Percentiles rank a stretch among this genome's conserved stretches.
These are phyloP conservation scores for Drosophila micromelanica DNA, from an alignment of 1,140 invertebrate genomes.

Conservation along the genomic window DNA sequence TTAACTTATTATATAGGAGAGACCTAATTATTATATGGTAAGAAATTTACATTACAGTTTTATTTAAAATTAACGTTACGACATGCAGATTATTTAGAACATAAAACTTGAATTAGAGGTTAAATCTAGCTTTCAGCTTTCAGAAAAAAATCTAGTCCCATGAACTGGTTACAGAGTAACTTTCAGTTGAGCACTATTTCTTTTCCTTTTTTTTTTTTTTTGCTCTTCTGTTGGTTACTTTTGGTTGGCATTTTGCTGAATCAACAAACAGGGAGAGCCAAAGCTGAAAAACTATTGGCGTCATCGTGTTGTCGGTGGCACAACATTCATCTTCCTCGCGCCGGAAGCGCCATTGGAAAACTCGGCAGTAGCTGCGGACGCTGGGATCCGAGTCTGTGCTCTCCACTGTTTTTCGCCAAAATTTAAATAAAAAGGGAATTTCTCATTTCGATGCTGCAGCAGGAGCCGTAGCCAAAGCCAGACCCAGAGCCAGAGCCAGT, in stretches of 20 bases:
- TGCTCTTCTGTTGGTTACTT: neutral
- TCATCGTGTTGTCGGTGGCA: constrained; percentile 81
- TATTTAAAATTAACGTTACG: too few relatives aligned
- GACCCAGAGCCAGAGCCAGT: constrained; percentile 13
- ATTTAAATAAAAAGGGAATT: constrained; percentile 81
- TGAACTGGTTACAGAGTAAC: too few relatives aligned
- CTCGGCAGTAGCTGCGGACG: constrained; percentile 46
- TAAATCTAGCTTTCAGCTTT: too few relatives aligned
- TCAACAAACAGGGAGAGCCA: constrained; percentile 41
- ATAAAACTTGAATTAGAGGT: too few relatives aligned
- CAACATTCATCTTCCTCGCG: constrained; percentile 81
- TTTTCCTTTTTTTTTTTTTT: neutral
- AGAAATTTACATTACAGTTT: too few relatives aligned
- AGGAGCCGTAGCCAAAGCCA: neutral
- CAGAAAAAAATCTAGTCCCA: too few relatives aligned
- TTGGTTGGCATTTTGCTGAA: constrained; percentile 18
- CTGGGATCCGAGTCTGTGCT: neutral
- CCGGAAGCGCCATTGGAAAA: constrained; percentile 76
- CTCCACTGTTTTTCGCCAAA: constrained; percentile 57
- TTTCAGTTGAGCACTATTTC: neutral
- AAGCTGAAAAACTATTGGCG: constrained; percentile 71
- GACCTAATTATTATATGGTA: too few relatives aligned
- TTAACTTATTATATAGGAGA: too few relatives aligned
- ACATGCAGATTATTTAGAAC: too few relatives aligned
- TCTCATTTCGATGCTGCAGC: constrained; percentile 65